Evolutionary conservation across 1,140 invertebrate genomes (phyloP), one percentile per base, ranked within the genome.

Genomic region (Pseudachorutes palmiensis): DNA sequence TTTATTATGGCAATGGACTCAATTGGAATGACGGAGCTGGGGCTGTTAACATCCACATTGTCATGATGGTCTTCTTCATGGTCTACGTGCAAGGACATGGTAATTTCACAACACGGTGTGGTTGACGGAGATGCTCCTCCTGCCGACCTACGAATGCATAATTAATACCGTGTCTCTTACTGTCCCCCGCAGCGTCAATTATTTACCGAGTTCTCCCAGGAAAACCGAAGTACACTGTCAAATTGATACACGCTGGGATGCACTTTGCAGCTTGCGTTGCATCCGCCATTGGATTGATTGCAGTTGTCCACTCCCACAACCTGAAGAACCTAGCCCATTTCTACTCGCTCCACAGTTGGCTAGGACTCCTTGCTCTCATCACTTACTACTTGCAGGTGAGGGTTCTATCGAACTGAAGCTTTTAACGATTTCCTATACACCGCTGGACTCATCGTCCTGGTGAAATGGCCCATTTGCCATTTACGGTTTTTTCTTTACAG

Each of bases 311-410:
- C 45, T 30, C 41, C 2, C 66, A 69, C 30, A 48, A 51, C 14
- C 0, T 70, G 45, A 72, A 65, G 26, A 32, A 58, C 24, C 1
- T 48, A 1, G 60, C 58, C 0, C 62, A 74, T 62, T 71, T 74
- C 61, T 69, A 65, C 64, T 69, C 49, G 1, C 31, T 71, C 22
- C 72, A 74, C 65, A 71, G 70, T 55, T 74, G 72, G 67, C 24
- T 74, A 29, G 72, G 72, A 62, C 36, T 74, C 19, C 59, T 45
- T 0, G 72, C 72, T 19, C 64, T 74, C 30, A 61, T 67, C 26
- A 32, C 71, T 0, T 74, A 70, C 49, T 74, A 74, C 55, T 65
- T 65, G 65, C 72, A 73, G 66, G 72, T 73, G n/a, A n/a, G n/a
- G n/a, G n/a, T n/a, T n/a, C n/a, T n/a, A 61, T 32, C 22, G 45